Evolutionary conservation across 2,888 invertebrate species (phyloP).

Genomic region (Limnephilus marmoratus): DNA sequence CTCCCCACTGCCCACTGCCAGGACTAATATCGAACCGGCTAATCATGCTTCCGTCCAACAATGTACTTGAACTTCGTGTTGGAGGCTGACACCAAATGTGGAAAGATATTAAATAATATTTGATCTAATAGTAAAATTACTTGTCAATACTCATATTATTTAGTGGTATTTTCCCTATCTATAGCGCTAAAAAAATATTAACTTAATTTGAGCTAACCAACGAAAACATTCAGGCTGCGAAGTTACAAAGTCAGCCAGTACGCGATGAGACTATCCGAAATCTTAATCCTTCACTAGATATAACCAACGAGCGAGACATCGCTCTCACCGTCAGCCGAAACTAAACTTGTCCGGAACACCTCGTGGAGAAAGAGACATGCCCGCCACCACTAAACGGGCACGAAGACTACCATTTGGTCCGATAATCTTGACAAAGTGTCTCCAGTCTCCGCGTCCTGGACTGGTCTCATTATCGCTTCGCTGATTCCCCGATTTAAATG

Average conservation of each 20-base stretch:
- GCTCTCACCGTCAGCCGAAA: not conserved
- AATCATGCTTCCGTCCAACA: constrained; percentile 2
- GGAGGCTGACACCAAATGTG: not conserved
- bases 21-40: constrained; percentile 6
- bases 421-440: constrained; percentile 33
- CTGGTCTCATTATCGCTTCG: constrained; percentile 72
- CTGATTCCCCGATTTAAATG: constrained; percentile 77
- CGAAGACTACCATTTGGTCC: constrained; percentile 32
- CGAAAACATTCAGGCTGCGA: not conserved
- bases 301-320: not conserved
- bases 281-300: constrained; percentile 24
- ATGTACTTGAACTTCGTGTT: not conserved
- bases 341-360: constrained; percentile 14
- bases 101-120: not conserved
- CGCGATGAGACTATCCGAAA: constrained; percentile 10
- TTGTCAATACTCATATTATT: not conserved
- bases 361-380: not conserved
- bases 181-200: not conserved
- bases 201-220: not conserved
- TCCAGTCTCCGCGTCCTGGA: constrained; percentile 17
- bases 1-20: constrained; percentile 21
- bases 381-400: not conserved
- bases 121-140: not conserved
- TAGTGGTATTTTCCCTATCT: not conserved
- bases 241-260: not conserved